These are phyloP conservation scores for Pachycephala philippinensis DNA, from an alignment of 2,113 vertebrate genomes.

Conservation along the genomic window DNA sequence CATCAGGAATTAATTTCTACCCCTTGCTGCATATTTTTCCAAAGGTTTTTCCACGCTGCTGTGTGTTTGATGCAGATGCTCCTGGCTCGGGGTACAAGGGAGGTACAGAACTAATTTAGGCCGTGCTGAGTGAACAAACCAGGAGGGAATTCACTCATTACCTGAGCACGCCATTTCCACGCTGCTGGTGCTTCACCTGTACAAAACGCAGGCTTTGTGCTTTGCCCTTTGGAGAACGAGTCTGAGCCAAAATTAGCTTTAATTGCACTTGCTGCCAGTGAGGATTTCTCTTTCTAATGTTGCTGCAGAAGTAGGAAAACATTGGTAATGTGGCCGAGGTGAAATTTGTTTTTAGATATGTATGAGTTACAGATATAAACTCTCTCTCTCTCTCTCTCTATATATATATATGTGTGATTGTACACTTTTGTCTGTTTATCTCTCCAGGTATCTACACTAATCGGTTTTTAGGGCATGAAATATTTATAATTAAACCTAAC, in stretches of 20 bases:
- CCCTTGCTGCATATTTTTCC: background rate
- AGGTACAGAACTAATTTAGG: background rate
- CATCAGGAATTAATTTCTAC: background rate
- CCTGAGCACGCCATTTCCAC: background rate
- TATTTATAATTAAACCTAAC: background rate
- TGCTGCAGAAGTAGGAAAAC: background rate
- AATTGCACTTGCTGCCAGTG: background rate
- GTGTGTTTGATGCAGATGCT: background rate
- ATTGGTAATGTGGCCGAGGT: background rate
- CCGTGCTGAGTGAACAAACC: background rate
- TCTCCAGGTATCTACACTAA: background rate
- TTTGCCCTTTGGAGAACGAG: background rate
- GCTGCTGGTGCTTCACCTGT: background rate
- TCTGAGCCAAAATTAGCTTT: background rate
- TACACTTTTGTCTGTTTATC: background rate
- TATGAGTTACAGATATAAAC: background rate
- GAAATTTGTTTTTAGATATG: background rate
- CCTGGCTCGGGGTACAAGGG: background rate
- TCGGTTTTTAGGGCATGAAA: background rate
- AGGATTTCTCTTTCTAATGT: background rate
- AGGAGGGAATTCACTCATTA: background rate
- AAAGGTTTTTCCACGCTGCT: background rate
- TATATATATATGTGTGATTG: background rate
- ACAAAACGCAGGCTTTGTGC: background rate
- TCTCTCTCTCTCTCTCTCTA: too few relatives aligned